These are phyloP conservation scores for Mesodorylaimus sp. DNA, from an alignment of 2,888 invertebrate species.

Conservation along the genomic window DNA sequence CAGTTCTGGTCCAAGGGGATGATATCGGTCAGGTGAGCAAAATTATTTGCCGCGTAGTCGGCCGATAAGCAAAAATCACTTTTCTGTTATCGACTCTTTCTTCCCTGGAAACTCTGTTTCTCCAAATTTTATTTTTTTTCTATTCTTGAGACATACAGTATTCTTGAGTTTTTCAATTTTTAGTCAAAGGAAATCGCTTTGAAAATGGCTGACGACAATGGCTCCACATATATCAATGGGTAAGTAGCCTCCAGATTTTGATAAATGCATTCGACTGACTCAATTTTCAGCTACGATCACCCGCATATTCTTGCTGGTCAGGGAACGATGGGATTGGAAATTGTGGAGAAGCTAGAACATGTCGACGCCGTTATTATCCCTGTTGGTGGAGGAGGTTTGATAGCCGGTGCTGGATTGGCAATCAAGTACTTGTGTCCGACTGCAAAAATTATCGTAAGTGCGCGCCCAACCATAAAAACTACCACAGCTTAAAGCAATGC, in stretches of 20 bases:
- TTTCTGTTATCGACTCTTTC: constrained; percentile 7
- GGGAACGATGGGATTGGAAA: constrained; percentile 79
- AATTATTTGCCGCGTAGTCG: not conserved
- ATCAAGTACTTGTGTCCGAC: constrained; percentile 64
- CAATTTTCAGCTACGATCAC: constrained; percentile 57
- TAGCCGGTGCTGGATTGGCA: constrained; percentile 74
- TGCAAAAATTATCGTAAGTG: constrained; percentile 63
- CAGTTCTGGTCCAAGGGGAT: constrained; percentile 57
- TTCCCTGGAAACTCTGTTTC: not conserved
- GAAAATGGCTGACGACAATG: constrained; percentile 49
- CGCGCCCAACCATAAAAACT: no score
- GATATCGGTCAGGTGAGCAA: constrained; percentile 2
- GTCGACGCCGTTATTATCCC: constrained; percentile 77
- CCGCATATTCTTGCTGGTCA: constrained; percentile 86
- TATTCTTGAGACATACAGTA: not conserved
- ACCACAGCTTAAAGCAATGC: not conserved
- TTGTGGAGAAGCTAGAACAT: constrained; percentile 66
- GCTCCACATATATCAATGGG: constrained; percentile 70
- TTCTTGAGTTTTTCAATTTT: constrained; percentile 1
- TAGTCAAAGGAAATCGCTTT: constrained; percentile 58
- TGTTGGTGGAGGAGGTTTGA: constrained; percentile 76
- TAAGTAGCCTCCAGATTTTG: constrained; percentile 30
- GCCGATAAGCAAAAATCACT: constrained; percentile 1
- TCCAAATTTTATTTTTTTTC: not conserved
- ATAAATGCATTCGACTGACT: not conserved